Percentiles rank a stretch among this genome's conserved stretches.
These are phyloP conservation scores for Phortica variegata DNA, from an alignment of 1,140 invertebrate species.

Conservation along the genomic window DNA sequence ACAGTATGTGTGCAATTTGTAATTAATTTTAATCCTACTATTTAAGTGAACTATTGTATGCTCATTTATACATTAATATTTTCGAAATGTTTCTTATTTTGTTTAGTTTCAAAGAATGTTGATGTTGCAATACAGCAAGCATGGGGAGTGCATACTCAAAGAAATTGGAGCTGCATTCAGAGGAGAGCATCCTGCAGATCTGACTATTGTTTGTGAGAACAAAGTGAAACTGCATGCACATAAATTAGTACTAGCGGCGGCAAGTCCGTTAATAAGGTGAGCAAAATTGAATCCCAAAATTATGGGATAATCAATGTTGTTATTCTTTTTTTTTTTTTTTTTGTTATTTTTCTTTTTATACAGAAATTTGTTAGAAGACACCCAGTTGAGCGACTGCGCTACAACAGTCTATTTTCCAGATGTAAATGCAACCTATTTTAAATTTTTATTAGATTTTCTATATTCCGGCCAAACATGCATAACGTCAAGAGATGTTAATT, in stretches of 20 bases:
- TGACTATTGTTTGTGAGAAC: constrained; percentile 79
- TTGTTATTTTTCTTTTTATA: no score
- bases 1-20: background rate
- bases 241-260: constrained; percentile 78
- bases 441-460: constrained; percentile 76
- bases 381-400: constrained; percentile 67
- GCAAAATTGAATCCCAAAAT: background rate
- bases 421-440: constrained; percentile 72
- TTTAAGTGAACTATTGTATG: background rate
- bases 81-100: background rate
- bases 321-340: background rate
- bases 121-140: constrained; percentile 86
- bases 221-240: constrained; percentile 72
- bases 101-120: constrained; percentile 66
- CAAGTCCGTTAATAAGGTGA: constrained; percentile 75
- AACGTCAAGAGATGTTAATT: constrained; percentile 78
- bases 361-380: constrained; percentile 71
- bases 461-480: constrained; percentile 81
- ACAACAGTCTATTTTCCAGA: constrained; percentile 80
- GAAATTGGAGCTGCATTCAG: constrained; percentile 82
- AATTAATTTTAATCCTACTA: background rate
- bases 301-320: background rate
- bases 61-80: background rate
- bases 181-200: constrained; percentile 78
- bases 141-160: constrained; percentile 82